Conservation (phyloP, 2,888 invertebrate genomes). For the Melanostoma mellinum region DNA sequence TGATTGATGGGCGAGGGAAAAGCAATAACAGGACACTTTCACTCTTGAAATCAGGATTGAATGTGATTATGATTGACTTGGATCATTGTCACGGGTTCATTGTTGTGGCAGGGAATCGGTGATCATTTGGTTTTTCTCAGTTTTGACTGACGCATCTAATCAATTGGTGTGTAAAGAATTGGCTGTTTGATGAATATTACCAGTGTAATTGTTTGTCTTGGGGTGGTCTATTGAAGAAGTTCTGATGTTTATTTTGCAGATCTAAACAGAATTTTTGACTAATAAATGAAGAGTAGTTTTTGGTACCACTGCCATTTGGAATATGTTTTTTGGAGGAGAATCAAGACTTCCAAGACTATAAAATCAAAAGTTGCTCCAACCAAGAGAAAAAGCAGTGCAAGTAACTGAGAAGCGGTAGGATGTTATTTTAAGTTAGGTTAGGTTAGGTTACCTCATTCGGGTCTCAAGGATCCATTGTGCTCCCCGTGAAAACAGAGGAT, state of each 20-base stretch:
- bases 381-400: too few relatives aligned
- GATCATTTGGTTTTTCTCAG: conserved; percentile 29
- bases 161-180: conserved; percentile 49
- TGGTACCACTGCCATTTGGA: too few relatives aligned
- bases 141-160: conserved; percentile 41
- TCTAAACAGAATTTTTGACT: too few relatives aligned
- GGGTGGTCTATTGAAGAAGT: conserved; percentile 45
- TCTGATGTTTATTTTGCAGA: background rate
- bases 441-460: too few relatives aligned
- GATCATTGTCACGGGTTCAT: conserved; percentile 30
- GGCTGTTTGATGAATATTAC: conserved; percentile 57
- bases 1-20: conserved; percentile 63
- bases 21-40: conserved; percentile 69
- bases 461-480: too few relatives aligned
- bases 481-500: too few relatives aligned
- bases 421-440: too few relatives aligned
- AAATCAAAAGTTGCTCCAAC: too few relatives aligned
- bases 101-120: conserved; percentile 25
- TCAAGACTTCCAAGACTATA: too few relatives aligned
- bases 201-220: conserved; percentile 38
- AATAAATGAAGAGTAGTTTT: too few relatives aligned
- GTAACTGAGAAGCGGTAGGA: too few relatives aligned
- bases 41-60: conserved; percentile 52
- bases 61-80: conserved; percentile 63
- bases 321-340: too few relatives aligned